A percentile compares a stretch with the other conserved stretches of the same genome.
These are phyloP conservation scores for Margaritifera margaritifera DNA, from an alignment of 2,888 invertebrate species.

Conservation along the genomic window DNA sequence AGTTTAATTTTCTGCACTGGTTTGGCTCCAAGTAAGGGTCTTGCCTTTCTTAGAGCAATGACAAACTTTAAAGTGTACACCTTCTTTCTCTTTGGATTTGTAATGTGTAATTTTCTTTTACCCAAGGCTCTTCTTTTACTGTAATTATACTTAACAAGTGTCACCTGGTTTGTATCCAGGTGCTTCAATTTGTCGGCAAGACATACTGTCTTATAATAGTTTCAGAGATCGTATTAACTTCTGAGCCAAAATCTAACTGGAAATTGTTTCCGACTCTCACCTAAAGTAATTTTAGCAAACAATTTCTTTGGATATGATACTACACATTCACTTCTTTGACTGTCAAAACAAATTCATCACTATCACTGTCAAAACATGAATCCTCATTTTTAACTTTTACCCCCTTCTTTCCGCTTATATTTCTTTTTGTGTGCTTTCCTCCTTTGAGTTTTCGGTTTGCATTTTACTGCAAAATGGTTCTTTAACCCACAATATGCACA, in stretches of 20 bases:
- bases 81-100: slow-evolving; percentile 11
- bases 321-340: not conserved
- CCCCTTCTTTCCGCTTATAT: no score
- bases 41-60: slow-evolving; percentile 4
- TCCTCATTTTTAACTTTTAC: no score
- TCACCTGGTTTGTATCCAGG: slow-evolving; percentile 2
- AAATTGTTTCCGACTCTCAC: not conserved
- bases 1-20: slow-evolving; percentile 15
- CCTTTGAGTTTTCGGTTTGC: no score
- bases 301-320: not conserved
- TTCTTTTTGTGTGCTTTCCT: no score
- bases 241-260: slow-evolving; percentile 7
- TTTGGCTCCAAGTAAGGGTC: slow-evolving; percentile 13
- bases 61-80: slow-evolving; percentile 15
- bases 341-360: not conserved
- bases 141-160: slow-evolving; percentile 15
- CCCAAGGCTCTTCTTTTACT: slow-evolving; percentile 13
- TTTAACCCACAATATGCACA: not conserved
- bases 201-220: slow-evolving; percentile 2
- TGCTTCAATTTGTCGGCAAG: slow-evolving; percentile 1
- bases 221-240: slow-evolving; percentile 11
- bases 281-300: slow-evolving; percentile 1
- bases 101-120: slow-evolving; percentile 1
- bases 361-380: no score
- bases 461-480: slow-evolving; percentile 1